phyloP scores from a whole-genome alignment of 2,888 invertebrate species.

The Agapostemon virescens region DNA sequence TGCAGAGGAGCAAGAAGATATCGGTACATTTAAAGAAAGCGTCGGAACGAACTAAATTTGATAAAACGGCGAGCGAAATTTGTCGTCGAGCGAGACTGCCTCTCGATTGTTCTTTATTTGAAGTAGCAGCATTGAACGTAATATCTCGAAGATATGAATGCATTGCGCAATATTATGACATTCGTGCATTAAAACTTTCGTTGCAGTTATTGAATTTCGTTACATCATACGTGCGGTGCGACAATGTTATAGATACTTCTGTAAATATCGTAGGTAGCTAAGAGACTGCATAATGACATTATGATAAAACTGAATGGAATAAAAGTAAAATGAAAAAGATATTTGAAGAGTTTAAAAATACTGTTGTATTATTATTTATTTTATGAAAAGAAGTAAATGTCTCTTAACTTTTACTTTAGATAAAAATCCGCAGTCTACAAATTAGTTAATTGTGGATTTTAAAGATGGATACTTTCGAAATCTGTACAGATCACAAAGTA shows the following conservation, averaged over 20 bases:
- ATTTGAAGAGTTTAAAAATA: background rate
- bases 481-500: too few relatives aligned
- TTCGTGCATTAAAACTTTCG: too few relatives aligned
- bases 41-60: conserved; percentile 14
- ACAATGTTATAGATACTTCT: background rate
- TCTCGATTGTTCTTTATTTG: conserved; percentile 29
- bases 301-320: too few relatives aligned
- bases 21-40: background rate
- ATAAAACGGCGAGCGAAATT: conserved; percentile 54
- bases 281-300: too few relatives aligned
- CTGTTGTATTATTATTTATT: background rate
- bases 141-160: background rate
- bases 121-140: background rate
- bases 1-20: conserved; percentile 15
- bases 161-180: too few relatives aligned
- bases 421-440: background rate
- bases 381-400: too few relatives aligned
- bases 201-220: background rate
- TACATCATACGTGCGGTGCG: too few relatives aligned
- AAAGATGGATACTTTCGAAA: too few relatives aligned
- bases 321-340: background rate
- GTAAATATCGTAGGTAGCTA: too few relatives aligned
- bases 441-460: background rate
- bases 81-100: conserved; percentile 54
- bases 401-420: too few relatives aligned